phyloP scores from a whole-genome alignment of 2,113 vertebrate species.

The Lipophrys pholis region DNA sequence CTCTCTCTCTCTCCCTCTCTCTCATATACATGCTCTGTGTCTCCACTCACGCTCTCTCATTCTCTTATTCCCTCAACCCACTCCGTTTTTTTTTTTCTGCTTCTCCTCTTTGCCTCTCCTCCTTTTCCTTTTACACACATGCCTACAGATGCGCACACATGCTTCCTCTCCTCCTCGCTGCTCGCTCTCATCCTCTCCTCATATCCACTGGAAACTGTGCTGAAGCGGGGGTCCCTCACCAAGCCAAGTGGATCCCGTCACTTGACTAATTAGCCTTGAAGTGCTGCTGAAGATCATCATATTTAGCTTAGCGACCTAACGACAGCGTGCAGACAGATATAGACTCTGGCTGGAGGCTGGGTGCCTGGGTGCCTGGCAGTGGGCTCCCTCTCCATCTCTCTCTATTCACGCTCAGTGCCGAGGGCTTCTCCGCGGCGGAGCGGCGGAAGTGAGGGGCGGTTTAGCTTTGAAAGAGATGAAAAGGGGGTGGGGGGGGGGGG shows the following conservation, averaged over 20 bases:
- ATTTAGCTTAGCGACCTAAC: slow-evolving; percentile 69
- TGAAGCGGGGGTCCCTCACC: slow-evolving; percentile 50
- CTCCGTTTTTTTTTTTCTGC: slow-evolving; percentile 46
- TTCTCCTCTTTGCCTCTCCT: slow-evolving; percentile 51
- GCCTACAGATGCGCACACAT: slow-evolving; percentile 29
- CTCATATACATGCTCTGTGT: slow-evolving; percentile 33
- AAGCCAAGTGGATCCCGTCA: slow-evolving; percentile 70
- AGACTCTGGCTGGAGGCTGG: slow-evolving; percentile 61
- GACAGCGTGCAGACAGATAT: slow-evolving; percentile 68
- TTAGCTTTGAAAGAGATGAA: slow-evolving; percentile 64
- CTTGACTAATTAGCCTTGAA: slow-evolving; percentile 80
- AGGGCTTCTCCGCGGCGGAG: slow-evolving; percentile 58
- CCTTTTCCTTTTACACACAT: slow-evolving; percentile 31
- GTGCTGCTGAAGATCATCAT: slow-evolving; percentile 77
- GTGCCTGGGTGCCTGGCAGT: slow-evolving; percentile 52
- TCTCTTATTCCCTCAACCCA: slow-evolving; percentile 65
- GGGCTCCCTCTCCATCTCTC: slow-evolving; percentile 61
- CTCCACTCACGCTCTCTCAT: slow-evolving; percentile 52
- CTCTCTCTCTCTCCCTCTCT: slow-evolving; percentile 5
- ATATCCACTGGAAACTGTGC: slow-evolving; percentile 54
- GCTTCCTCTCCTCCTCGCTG: neutral
- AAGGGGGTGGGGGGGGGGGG: slow-evolving; percentile 35
- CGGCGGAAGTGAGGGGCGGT: slow-evolving; percentile 65
- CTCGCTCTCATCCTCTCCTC: slow-evolving; percentile 26
- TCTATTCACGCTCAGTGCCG: slow-evolving; percentile 59